Evolutionary conservation across 1,140 invertebrate species (phyloP).

Genomic region (Hyposmocoma kahamanoa): DNA sequence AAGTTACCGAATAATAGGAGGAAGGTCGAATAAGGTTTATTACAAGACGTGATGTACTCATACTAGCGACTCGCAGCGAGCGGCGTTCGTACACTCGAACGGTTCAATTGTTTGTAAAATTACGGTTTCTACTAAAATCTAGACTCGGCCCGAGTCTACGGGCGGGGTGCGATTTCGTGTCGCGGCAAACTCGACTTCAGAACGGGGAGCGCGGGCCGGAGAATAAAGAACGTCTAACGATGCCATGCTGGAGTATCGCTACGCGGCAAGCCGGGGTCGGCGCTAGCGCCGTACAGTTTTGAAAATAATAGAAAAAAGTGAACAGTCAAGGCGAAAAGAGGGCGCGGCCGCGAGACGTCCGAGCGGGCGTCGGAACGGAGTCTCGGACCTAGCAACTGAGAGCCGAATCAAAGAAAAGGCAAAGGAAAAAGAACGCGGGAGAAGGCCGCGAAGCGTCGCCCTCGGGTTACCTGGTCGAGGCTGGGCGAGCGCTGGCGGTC

Average conservation of each 20-base stretch:
- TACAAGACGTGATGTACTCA: not conserved
- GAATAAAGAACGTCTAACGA: slow-evolving; percentile 43
- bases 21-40: too few species aligned
- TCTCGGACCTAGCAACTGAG: not conserved
- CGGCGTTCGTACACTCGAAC: not conserved
- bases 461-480: slow-evolving; percentile 87
- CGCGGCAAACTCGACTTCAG: slow-evolving; percentile 8
- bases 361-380: not conserved
- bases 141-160: too few species aligned
- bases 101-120: too few species aligned
- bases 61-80: slow-evolving; percentile 26
- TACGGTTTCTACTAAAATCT: too few species aligned
- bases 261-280: slow-evolving; percentile 44
- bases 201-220: slow-evolving; percentile 36
- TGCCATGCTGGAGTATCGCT: slow-evolving; percentile 54
- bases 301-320: slow-evolving; percentile 27
- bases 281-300: slow-evolving; percentile 37
- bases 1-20: too few species aligned
- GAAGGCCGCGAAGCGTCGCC: too few species aligned
- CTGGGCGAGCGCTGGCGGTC: slow-evolving; percentile 86
- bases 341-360: slow-evolving; percentile 4
- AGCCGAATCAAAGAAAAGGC: too few species aligned
- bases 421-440: too few species aligned
- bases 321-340: slow-evolving; percentile 14
- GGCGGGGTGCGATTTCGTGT: not conserved